Conservation (phyloP, 2,888 invertebrate genomes). For the Polymixis lichenea region DNA sequence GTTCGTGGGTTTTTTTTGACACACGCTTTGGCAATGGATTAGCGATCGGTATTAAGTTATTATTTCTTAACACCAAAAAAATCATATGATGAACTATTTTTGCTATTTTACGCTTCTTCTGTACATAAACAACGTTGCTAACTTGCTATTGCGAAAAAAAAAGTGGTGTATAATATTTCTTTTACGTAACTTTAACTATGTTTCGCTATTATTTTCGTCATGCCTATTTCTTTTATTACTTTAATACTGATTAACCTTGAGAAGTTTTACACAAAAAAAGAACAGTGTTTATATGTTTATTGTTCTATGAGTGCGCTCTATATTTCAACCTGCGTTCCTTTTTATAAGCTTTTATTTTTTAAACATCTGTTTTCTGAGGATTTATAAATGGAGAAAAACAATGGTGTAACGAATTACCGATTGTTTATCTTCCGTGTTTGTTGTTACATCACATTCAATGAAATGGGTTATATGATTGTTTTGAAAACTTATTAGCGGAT, state of each 20-base stretch:
- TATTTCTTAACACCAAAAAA: background rate
- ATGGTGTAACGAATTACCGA: slow-evolving; percentile 26
- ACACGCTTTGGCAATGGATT: background rate
- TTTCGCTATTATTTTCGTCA: slow-evolving; percentile 14
- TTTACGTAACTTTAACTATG: slow-evolving; percentile 22
- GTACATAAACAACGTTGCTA: background rate
- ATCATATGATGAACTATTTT: background rate
- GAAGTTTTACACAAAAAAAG: background rate
- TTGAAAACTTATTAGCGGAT: slow-evolving; percentile 12
- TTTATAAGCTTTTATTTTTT: slow-evolving; percentile 3
- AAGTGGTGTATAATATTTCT: background rate
- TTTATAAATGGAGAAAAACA: slow-evolving; percentile 51
- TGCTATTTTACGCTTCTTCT: background rate
- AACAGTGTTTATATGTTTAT: background rate
- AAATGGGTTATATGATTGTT: slow-evolving; percentile 46
- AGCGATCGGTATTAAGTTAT: slow-evolving; percentile 2
- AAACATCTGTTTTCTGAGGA: slow-evolving; percentile 20
- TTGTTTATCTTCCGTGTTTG: slow-evolving; percentile 48
- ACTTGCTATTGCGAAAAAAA: slow-evolving; percentile 7
- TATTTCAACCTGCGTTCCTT: background rate
- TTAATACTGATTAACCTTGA: slow-evolving; percentile 8
- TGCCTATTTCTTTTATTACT: background rate
- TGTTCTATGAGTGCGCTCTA: background rate
- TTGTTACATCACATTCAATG: slow-evolving; percentile 28
- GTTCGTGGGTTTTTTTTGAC: slow-evolving; percentile 9